Percentiles rank a stretch among this genome's conserved stretches.
Evolutionary conservation across 1,140 invertebrate genomes (phyloP).

Genomic region (Alviniconcha marisindica): DNA sequence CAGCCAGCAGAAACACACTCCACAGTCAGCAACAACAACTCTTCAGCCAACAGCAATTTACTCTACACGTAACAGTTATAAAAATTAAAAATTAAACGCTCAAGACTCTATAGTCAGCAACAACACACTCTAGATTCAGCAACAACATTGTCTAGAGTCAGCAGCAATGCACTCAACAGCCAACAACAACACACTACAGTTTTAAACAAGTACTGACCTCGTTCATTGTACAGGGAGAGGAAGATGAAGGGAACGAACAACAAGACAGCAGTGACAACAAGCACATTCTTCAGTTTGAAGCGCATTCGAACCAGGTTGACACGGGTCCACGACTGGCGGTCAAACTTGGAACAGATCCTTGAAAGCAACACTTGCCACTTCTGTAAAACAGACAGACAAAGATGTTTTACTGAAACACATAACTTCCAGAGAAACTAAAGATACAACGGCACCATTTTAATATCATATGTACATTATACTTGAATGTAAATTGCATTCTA

Average conservation of each 20-base stretch:
- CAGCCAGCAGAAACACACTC: too few relatives aligned
- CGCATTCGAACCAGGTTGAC: constrained; percentile 46
- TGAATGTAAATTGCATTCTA: too few relatives aligned
- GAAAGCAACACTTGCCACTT: background rate
- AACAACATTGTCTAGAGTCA: background rate
- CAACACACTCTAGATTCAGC: background rate
- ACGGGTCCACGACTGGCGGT: too few relatives aligned
- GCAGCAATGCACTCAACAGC: background rate
- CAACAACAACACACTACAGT: background rate
- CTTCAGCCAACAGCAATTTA: too few relatives aligned
- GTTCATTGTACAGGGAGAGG: constrained; percentile 49
- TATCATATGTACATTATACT: too few relatives aligned
- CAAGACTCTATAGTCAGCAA: background rate
- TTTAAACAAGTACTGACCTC: constrained; percentile 42
- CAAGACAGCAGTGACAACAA: constrained; percentile 40
- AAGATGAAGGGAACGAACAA: constrained; percentile 45
- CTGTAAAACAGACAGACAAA: background rate
- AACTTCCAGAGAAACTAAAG: too few relatives aligned
- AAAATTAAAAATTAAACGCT: background rate
- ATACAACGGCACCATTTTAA: too few relatives aligned
- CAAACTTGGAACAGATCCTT: background rate
- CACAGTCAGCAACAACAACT: too few relatives aligned
- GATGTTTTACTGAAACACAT: too few relatives aligned
- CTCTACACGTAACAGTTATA: too few relatives aligned
- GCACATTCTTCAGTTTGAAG: constrained; percentile 53